Evolutionary conservation across 2,797 vertebrate species (phyloP).

Genomic region (Sebastes itinus): DNA sequence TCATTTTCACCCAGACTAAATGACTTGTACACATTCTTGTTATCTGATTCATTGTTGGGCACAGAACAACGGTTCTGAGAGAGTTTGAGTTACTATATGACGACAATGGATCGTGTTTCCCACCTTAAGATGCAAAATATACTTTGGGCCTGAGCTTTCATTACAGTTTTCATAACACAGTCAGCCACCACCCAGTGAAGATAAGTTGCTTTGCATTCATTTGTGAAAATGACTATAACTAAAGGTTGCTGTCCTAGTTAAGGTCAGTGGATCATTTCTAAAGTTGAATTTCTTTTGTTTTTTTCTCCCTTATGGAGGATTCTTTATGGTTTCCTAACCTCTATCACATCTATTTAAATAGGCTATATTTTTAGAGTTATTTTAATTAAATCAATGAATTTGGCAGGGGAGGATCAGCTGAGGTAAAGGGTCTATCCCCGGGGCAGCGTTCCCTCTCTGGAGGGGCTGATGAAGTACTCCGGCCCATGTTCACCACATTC

Average conservation of each 20-base stretch:
- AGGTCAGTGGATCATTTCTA: not conserved
- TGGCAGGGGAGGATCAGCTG: conserved; percentile 1
- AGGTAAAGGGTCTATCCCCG: conserved; percentile 1
- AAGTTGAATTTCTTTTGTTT: not conserved
- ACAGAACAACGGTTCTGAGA: not conserved
- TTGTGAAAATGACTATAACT: too few species aligned
- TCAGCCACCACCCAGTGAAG: not conserved
- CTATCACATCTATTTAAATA: not conserved
- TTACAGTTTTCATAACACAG: not conserved
- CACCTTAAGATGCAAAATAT: not conserved
- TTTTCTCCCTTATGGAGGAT: not conserved
- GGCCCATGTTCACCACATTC: conserved; percentile 38
- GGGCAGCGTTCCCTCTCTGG: not conserved
- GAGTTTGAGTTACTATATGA: not conserved
- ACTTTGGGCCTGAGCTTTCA: not conserved
- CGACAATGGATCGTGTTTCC: not conserved
- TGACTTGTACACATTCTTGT: not conserved
- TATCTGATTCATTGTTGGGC: not conserved
- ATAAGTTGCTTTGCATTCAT: not conserved
- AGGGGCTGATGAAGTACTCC: not conserved
- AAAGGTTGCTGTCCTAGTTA: not conserved
- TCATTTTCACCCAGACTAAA: not conserved
- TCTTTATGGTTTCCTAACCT: not conserved
- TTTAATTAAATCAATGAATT: not conserved
- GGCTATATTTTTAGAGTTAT: not conserved